Conservation (phyloP, 1,140 invertebrate genomes). For the Zaprionus ghesquierei region DNA sequence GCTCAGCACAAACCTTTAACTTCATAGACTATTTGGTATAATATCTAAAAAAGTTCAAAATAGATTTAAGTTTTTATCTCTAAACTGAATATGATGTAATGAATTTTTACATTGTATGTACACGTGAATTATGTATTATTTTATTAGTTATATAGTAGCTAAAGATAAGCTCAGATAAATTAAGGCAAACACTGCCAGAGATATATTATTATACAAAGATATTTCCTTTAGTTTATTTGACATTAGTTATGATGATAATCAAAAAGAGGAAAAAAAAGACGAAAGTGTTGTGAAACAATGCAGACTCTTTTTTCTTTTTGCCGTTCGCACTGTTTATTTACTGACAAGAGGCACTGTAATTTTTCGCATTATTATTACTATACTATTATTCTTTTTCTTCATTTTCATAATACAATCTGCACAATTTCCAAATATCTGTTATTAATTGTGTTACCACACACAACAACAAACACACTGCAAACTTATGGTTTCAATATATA, state of each 20-base stretch:
- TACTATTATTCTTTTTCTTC: conserved; percentile 39
- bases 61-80: conserved; percentile 22
- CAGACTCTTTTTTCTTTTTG: conserved; percentile 6
- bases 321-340: conserved; percentile 15
- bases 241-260: conserved; percentile 2
- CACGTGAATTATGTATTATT: conserved; percentile 4
- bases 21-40: background rate
- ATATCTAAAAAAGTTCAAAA: background rate
- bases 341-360: conserved; percentile 35
- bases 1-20: conserved; percentile 1
- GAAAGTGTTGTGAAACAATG: background rate
- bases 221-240: conserved; percentile 10
- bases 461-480: conserved; percentile 27
- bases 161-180: conserved; percentile 11
- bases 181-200: background rate
- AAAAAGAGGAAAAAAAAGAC: background rate
- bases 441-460: conserved; percentile 48
- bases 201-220: background rate
- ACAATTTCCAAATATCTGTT: conserved; percentile 57
- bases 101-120: background rate
- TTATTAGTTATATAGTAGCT: conserved; percentile 6
- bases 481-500: conserved; percentile 59
- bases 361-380: conserved; percentile 37
- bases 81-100: background rate
- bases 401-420: conserved; percentile 55